phyloP scores from a whole-genome alignment of 2,888 invertebrate genomes.

The Mechanitis mazaeus region DNA sequence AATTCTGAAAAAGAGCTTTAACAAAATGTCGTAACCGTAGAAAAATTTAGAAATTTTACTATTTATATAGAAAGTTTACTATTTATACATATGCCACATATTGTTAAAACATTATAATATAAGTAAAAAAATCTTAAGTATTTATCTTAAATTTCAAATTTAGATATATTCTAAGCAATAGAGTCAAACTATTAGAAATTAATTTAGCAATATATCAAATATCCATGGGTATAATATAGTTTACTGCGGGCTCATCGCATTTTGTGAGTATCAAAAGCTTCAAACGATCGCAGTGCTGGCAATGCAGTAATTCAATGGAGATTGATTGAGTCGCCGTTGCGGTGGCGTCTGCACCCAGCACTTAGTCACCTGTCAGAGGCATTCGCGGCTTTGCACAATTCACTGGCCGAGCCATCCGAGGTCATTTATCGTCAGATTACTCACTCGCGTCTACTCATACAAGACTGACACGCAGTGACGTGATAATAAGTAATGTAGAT shows the following conservation, averaged over 20 bases:
- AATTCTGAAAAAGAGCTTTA: too few relatives aligned
- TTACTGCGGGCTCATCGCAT: neutral
- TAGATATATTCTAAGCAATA: too few relatives aligned
- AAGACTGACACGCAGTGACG: slow-evolving; percentile 15
- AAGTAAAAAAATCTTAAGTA: too few relatives aligned
- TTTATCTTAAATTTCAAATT: too few relatives aligned
- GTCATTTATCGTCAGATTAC: slow-evolving; percentile 56
- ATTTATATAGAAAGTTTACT: too few relatives aligned
- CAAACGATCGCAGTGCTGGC: slow-evolving; percentile 18
- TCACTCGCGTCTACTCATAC: slow-evolving; percentile 32
- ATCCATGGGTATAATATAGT: neutral
- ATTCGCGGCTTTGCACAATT: slow-evolving; percentile 50
- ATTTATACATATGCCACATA: too few relatives aligned
- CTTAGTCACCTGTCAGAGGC: slow-evolving; percentile 59
- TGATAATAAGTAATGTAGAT: slow-evolving; percentile 20
- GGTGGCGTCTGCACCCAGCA: slow-evolving; percentile 56
- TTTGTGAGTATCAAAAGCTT: slow-evolving; percentile 6
- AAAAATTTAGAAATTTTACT: too few relatives aligned
- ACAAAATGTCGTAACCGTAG: too few relatives aligned
- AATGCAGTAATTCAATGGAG: slow-evolving; percentile 40
- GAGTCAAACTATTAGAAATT: too few relatives aligned
- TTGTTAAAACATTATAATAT: too few relatives aligned
- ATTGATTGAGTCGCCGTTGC: slow-evolving; percentile 49
- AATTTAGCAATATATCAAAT: too few relatives aligned
- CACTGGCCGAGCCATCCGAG: slow-evolving; percentile 42